phyloP scores from a whole-genome alignment of 2,797 vertebrate species.

The Merluccius polli region DNA sequence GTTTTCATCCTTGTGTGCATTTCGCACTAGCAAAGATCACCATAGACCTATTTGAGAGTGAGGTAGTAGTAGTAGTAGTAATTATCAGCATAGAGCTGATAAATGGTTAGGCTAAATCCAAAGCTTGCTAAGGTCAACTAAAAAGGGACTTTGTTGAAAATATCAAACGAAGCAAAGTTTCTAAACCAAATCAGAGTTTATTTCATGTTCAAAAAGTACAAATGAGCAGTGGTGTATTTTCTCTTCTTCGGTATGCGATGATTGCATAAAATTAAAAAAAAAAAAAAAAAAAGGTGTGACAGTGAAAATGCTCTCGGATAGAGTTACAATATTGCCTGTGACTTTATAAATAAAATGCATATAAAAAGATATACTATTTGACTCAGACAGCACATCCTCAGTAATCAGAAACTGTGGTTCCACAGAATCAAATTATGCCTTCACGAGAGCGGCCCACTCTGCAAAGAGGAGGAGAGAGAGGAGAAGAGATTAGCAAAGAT shows the following conservation, averaged over 20 bases:
- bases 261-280: constrained; percentile 37
- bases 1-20: constrained; percentile 1
- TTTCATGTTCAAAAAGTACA: constrained; percentile 57
- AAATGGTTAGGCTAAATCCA: not conserved
- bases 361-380: constrained; percentile 53
- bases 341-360: constrained; percentile 61
- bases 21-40: constrained; percentile 8
- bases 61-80: not conserved
- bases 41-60: not conserved
- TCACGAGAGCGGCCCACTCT: constrained; percentile 60
- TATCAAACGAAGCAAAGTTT: constrained; percentile 9
- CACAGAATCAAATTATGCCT: constrained; percentile 52
- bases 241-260: constrained; percentile 39
- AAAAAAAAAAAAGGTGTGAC: constrained; percentile 45
- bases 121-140: not conserved
- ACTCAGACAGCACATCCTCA: constrained; percentile 42
- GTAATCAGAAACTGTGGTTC: constrained; percentile 45
- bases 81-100: not conserved
- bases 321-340: constrained; percentile 41
- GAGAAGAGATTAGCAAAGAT: not conserved
- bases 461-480: constrained; percentile 27
- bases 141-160: not conserved
- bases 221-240: constrained; percentile 42
- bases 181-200: constrained; percentile 59
- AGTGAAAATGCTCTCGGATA: constrained; percentile 46